Percentiles rank a stretch among this genome's conserved stretches.
Conservation (phyloP, 1,140 invertebrate genomes). For the Odontomachus brunneus region DNA sequence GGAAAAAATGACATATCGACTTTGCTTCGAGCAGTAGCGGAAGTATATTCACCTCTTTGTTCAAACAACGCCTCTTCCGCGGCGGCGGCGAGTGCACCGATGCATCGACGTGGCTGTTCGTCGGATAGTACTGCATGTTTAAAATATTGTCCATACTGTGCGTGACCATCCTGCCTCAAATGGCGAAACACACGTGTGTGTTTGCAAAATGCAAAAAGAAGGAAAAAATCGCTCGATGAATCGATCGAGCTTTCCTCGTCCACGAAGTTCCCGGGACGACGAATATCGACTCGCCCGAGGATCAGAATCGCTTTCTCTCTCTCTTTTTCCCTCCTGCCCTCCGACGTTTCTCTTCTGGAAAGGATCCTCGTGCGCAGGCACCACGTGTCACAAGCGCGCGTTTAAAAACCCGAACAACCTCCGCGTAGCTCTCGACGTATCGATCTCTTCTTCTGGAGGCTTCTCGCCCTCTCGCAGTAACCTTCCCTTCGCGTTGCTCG, state of each 20-base stretch:
- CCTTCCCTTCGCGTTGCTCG: no score
- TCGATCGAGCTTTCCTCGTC: not conserved
- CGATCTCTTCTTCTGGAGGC: no score
- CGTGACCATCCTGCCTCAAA: conserved; percentile 79
- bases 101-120: conserved; percentile 74
- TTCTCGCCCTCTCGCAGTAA: no score
- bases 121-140: conserved; percentile 82
- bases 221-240: not conserved
- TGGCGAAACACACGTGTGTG: not conserved
- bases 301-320: not conserved
- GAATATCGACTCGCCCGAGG: not conserved
- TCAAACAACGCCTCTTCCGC: conserved; percentile 81
- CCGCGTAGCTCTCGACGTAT: no score
- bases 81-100: conserved; percentile 74
- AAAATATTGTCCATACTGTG: conserved; percentile 85
- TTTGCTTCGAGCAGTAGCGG: not conserved
- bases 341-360: not conserved
- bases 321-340: no score
- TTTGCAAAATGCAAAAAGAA: not conserved
- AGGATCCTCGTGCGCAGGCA: not conserved
- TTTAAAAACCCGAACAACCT: not conserved
- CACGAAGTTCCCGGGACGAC: not conserved
- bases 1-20: conserved; percentile 30
- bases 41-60: conserved; percentile 81
- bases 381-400: not conserved